Evolutionary conservation across 2,888 invertebrate species (phyloP), one percentile per base, ranked within the genome.

Genomic region (Agrotis ipsilon): DNA sequence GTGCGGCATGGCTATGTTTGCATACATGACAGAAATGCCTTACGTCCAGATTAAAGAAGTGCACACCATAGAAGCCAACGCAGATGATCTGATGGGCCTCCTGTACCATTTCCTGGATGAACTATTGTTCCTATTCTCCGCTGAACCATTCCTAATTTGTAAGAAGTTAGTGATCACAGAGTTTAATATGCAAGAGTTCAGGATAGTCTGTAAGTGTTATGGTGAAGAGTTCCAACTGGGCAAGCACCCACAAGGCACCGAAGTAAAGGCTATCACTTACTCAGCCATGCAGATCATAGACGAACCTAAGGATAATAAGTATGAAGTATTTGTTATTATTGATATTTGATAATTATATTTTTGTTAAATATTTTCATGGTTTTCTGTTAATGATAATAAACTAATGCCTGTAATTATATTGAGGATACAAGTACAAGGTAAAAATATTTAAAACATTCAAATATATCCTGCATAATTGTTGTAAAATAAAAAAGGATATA

Each of bases 191-290:
- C 98, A 98, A 87, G 98, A 98, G 85, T 98, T 98, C 90, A 97
- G 97, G 88, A 98, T 99, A 88, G 97, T 97, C 83, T 98, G 98
- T 88, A 97, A 97, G 84, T 98, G 98, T 90, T 98, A 97, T 89
- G 99, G 99, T n/a, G 99, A 99, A 95, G 98, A 98, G 86, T 99
- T 99, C 94, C 97, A 97, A 87, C 96, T 99, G 68, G 97, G 97
- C 1, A 99, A 98, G 93, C 99, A 99, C 96, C 98, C 99, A 0
- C 99, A 99, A 95, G 99, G 99, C 18, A 98, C 99, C 3, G 99
- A 99, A 96, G 99, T 99, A 3, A 99, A 99, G 93, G 99, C 99
- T 46, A 99, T 99, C 82, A 99, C 99, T 6, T 99, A 99, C 94
- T 99, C 99, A 11, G 99, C 99, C 68, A 99, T 99, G 99, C 99